These are phyloP conservation scores for Xenopus borealis DNA, from an alignment of 2,113 vertebrate genomes.

Conservation along the genomic window DNA sequence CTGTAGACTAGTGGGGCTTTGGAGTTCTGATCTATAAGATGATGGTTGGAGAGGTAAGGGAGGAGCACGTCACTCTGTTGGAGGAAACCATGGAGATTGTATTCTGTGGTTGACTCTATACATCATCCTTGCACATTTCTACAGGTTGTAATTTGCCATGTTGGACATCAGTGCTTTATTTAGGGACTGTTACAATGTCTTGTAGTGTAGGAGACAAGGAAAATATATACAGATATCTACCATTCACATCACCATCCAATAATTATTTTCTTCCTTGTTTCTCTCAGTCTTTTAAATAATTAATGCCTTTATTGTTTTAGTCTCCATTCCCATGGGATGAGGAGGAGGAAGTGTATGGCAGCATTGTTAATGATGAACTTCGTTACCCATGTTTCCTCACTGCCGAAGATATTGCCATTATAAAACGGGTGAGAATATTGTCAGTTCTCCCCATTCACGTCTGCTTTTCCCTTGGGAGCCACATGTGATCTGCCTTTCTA, in stretches of 20 bases:
- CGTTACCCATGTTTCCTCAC: constrained; percentile 85
- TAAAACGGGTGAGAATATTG: constrained; percentile 73
- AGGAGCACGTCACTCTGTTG: too few relatives aligned
- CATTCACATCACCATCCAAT: too few relatives aligned
- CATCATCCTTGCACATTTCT: too few relatives aligned
- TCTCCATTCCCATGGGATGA: constrained; percentile 86
- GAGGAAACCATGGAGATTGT: too few relatives aligned
- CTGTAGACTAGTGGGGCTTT: constrained; percentile 87
- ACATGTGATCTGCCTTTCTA: not conserved
- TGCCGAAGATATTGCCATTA: constrained; percentile 79
- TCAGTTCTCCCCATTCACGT: not conserved
- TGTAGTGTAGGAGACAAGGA: too few relatives aligned
- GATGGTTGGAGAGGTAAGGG: constrained; percentile 81
- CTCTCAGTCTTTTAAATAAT: too few relatives aligned
- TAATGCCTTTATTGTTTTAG: constrained; percentile 51
- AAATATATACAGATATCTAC: too few relatives aligned
- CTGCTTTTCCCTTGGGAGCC: not conserved
- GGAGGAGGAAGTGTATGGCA: constrained; percentile 87
- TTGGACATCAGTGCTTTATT: too few relatives aligned
- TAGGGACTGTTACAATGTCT: fast-evolving
- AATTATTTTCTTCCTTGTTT: too few relatives aligned
- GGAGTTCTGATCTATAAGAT: constrained; percentile 84
- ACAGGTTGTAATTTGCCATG: too few relatives aligned
- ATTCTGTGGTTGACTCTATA: too few relatives aligned
- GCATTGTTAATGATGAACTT: constrained; percentile 86